These are phyloP conservation scores for Pollenia griseotomentosa DNA, from an alignment of 2,888 invertebrate species.

Conservation along the genomic window DNA sequence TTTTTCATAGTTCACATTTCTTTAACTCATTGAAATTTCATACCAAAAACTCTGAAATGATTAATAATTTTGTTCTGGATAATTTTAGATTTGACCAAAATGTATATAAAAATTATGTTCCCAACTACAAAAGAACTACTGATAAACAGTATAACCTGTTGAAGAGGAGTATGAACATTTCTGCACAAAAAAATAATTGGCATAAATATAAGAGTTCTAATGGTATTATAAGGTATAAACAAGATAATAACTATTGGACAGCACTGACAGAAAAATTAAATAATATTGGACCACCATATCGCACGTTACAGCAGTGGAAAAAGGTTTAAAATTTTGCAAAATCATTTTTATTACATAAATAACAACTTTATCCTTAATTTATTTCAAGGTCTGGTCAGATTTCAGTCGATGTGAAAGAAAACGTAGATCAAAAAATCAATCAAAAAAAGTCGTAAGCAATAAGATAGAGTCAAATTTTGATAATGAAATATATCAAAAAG, in stretches of 20 bases:
- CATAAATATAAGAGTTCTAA: neutral
- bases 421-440: slow-evolving; percentile 20
- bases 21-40: too few relatives aligned
- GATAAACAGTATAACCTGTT: slow-evolving; percentile 54
- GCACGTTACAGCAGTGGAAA: slow-evolving; percentile 67
- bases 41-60: neutral
- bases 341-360: neutral
- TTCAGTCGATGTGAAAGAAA: slow-evolving; percentile 49
- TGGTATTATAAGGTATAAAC: slow-evolving; percentile 18
- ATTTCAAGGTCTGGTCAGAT: slow-evolving; percentile 67
- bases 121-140: slow-evolving; percentile 62
- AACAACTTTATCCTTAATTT: neutral
- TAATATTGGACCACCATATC: slow-evolving; percentile 63
- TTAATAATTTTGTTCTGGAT: neutral
- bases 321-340: slow-evolving; percentile 31
- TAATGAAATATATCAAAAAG: slow-evolving; percentile 2
- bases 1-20: too few relatives aligned
- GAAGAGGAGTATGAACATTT: slow-evolving; percentile 45
- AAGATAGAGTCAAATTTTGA: neutral
- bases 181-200: neutral
- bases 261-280: slow-evolving; percentile 59
- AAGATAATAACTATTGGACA: slow-evolving; percentile 45
- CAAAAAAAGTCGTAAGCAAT: neutral
- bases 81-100: slow-evolving; percentile 15
- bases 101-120: neutral